Percentiles rank a stretch among this genome's conserved stretches.
Evolutionary conservation across 1,140 invertebrate species (phyloP).

Genomic region (Rhagoletis pomonella): DNA sequence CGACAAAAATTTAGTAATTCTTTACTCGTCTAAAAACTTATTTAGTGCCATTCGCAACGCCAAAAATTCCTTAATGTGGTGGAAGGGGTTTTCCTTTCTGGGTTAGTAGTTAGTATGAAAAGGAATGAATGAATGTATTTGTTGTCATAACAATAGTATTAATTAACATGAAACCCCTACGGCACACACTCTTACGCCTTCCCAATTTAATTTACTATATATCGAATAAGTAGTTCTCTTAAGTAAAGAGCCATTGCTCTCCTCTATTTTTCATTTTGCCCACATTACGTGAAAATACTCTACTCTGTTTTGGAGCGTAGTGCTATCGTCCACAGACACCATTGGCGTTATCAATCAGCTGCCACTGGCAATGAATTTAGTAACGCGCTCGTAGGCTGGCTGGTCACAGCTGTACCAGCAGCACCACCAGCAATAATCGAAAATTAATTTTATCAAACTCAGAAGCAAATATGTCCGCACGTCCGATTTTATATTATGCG

Average conservation of each 20-base stretch:
- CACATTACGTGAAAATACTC: not conserved
- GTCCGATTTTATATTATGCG: slow-evolving; percentile 70
- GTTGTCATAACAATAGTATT: too few relatives aligned
- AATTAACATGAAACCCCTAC: too few relatives aligned
- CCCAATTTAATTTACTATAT: too few relatives aligned
- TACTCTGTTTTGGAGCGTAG: not conserved
- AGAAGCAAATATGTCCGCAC: slow-evolving; percentile 29
- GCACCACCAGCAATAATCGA: slow-evolving; percentile 10
- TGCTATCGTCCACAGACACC: slow-evolving; percentile 8
- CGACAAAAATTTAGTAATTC: too few relatives aligned
- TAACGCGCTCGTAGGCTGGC: slow-evolving; percentile 7
- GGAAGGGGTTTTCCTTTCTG: too few relatives aligned
- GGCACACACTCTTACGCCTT: too few relatives aligned
- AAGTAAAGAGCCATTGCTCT: not conserved
- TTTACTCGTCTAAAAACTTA: too few relatives aligned
- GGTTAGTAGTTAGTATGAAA: too few relatives aligned
- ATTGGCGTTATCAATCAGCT: not conserved
- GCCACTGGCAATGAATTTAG: not conserved
- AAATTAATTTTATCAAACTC: not conserved
- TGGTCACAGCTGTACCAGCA: slow-evolving; percentile 16
- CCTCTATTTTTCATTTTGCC: not conserved
- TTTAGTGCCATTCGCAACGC: too few relatives aligned
- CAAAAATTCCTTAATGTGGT: too few relatives aligned
- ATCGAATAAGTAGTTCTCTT: not conserved
- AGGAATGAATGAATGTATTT: too few relatives aligned